Evolutionary conservation across 2,888 invertebrate species (phyloP), one percentile per base, ranked within the genome.

Genomic region (Monochamus alternatus): DNA sequence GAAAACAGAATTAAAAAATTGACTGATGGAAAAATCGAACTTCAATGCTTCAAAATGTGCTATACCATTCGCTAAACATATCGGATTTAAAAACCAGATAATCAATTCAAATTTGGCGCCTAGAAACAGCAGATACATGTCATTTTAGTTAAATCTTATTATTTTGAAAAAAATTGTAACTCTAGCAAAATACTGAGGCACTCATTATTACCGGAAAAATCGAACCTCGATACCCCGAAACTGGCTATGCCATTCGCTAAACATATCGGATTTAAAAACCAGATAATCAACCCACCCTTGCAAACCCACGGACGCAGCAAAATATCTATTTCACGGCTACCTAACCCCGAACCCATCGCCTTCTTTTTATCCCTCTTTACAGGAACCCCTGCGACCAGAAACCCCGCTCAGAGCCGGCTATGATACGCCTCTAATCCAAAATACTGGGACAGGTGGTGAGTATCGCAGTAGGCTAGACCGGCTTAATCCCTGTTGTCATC

Each of bases 371-470:
- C 73, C 76, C 63, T 76, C 74, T 79, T 75, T 60, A 71, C 65
- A 67, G 64, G 66, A 70, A 43, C 76, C 75, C 73, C 51, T 51
- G 75, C 55, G 63, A 51, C 67, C 62, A 62, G 43, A 44, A 47
- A 69, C 62, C 65, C 62, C 38, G 74, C 71, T 63, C 70, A 47
- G 67, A 63, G 59, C 65, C 44, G 62, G 75, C 77, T 66, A 80
- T 80, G 81, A 81, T 78, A 81, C 80, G 77, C 73, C 75, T 74
- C 74, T 80, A 82, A 81, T 81, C 82, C 82, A 73, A 78, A 82
- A 80, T 76, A 78, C 74, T 78, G 80, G 81, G 82, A 80, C 82
- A 82, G 82, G 82, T 82, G 82, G 80, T 67, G 79, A 79, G 80
- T 80, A 78, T 78, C 79, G 77, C 77, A 79, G 79, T 79, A 76